Conservation (phyloP, 37 sponge, comb jelly and placozoan genomes). For the Agelas oroides region DNA sequence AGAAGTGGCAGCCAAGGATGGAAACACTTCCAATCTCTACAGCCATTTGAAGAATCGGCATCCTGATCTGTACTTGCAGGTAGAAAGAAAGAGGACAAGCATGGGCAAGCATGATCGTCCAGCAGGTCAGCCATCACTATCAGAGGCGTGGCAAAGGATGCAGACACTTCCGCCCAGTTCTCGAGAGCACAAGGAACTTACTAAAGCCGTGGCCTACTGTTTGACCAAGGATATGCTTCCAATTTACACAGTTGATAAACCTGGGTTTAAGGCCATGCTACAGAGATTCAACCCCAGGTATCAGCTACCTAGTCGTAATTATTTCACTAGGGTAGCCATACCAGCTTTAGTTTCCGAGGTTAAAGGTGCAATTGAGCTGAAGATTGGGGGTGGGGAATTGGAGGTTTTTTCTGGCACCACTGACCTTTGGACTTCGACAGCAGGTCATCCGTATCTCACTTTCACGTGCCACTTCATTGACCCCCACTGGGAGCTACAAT, state of each 20-base stretch:
- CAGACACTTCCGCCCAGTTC: neutral
- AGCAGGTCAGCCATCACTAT: neutral
- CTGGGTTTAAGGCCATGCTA: constrained; percentile 25
- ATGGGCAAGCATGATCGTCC: neutral
- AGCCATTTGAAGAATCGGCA: too few species aligned
- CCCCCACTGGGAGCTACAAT: constrained; percentile 3
- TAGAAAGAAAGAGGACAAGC: neutral
- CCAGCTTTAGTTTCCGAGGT: neutral
- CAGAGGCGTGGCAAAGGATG: neutral
- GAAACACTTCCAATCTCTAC: too few species aligned
- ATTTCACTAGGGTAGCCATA: constrained; percentile 23
- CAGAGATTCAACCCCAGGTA: constrained; percentile 8
- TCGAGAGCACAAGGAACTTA: constrained; percentile 20
- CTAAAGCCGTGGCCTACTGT: constrained; percentile 24
- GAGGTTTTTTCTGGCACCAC: constrained; percentile 25
- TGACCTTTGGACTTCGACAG: constrained; percentile 36
- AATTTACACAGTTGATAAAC: constrained; percentile 15
- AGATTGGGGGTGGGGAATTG: neutral
- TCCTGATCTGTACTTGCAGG: too few species aligned
- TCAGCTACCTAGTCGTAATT: constrained; percentile 4
- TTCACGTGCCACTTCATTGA: constrained; percentile 35
- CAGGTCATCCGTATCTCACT: constrained; percentile 21
- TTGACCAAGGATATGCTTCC: constrained; percentile 32
- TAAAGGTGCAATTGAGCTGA: constrained; percentile 4
- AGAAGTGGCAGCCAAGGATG: too few species aligned